Percentiles rank a stretch among this genome's conserved stretches.
Conservation (phyloP, 2,888 invertebrate species). For the Drosophila falleni region DNA sequence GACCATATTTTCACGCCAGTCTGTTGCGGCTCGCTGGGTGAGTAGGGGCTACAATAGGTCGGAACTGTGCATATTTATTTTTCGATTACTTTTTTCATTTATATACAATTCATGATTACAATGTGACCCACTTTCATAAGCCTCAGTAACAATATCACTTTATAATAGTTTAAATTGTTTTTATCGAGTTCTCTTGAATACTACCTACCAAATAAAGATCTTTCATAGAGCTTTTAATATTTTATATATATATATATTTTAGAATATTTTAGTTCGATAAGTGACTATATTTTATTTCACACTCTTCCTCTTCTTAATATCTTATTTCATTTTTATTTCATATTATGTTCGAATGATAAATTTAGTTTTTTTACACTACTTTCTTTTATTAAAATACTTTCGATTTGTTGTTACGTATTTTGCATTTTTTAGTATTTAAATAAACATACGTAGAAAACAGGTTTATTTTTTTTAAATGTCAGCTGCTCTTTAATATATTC, state of each 20-base stretch:
- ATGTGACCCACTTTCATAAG: background rate
- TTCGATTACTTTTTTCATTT: background rate
- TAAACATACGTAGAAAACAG: background rate
- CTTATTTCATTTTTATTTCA: too few relatives aligned
- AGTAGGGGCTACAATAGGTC: conserved; percentile 18
- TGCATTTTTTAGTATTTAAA: background rate
- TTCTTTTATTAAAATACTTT: too few relatives aligned
- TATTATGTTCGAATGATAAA: too few relatives aligned
- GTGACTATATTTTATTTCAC: too few relatives aligned
- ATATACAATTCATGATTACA: background rate
- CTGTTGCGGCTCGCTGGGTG: conserved; percentile 21
- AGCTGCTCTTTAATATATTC: background rate
- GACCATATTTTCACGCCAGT: conserved; percentile 63
- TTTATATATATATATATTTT: too few relatives aligned
- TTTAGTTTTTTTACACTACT: too few relatives aligned
- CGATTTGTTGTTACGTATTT: too few relatives aligned
- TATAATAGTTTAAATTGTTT: background rate
- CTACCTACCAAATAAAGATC: too few relatives aligned
- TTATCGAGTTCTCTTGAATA: background rate
- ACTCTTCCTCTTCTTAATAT: too few relatives aligned
- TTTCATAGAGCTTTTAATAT: too few relatives aligned
- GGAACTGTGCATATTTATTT: background rate
- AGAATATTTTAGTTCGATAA: too few relatives aligned
- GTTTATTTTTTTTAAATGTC: background rate
- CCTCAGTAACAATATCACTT: background rate